Evolutionary conservation across 37 sponge, comb jelly and placozoan genomes (phyloP).

Genomic region (Haliclona indistincta): DNA sequence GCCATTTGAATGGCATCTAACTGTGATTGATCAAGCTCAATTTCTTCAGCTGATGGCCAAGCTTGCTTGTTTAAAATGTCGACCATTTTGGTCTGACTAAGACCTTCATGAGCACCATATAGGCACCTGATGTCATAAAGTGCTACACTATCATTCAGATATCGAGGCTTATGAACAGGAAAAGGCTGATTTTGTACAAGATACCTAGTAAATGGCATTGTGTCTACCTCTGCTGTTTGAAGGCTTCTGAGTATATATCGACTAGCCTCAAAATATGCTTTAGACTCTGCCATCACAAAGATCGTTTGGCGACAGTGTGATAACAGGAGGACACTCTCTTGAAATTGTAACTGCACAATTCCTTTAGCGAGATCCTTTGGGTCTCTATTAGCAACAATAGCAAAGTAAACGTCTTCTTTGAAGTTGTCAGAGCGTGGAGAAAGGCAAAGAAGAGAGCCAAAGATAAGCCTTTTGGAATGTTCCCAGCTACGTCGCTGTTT

Average conservation of each 20-base stretch:
- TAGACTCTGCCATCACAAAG: conserved; percentile 82
- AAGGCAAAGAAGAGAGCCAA: conserved; percentile 85
- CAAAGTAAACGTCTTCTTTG: conserved; percentile 45
- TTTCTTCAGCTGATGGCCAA: conserved; percentile 41
- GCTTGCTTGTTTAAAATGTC: conserved; percentile 13
- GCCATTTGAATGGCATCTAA: conserved; percentile 68
- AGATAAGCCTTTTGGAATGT: conserved; percentile 69
- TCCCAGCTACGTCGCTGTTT: conserved; percentile 59
- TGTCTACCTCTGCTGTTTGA: conserved; percentile 66
- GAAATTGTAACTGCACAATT: conserved; percentile 36
- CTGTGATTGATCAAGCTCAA: conserved; percentile 73
- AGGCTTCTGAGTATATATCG: conserved; percentile 68
- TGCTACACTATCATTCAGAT: background rate
- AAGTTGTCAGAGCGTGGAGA: conserved; percentile 48
- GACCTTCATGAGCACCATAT: conserved; percentile 13
- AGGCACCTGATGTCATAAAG: conserved; percentile 24
- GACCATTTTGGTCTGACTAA: background rate
- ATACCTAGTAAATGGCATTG: conserved; percentile 80
- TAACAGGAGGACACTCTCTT: conserved; percentile 18
- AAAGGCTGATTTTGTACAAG: conserved; percentile 49
- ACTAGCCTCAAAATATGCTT: conserved; percentile 86
- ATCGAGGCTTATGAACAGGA: conserved; percentile 33
- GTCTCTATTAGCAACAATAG: conserved; percentile 73
- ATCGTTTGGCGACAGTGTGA: background rate
- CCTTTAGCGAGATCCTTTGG: conserved; percentile 57